Evolutionary conservation across 2,888 invertebrate genomes (phyloP), one percentile per base, ranked within the genome.

Genomic region (Dorcus hopei): DNA sequence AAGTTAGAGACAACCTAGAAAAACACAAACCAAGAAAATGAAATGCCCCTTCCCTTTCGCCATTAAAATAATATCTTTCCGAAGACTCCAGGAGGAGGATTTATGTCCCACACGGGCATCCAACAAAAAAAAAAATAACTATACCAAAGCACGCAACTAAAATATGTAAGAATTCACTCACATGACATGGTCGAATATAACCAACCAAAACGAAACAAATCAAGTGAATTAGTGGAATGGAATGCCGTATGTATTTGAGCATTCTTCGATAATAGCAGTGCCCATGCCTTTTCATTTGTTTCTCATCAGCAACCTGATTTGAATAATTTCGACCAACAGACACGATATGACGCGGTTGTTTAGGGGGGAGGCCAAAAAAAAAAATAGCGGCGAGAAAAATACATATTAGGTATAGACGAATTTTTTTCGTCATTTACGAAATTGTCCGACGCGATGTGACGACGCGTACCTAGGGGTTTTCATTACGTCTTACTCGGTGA

Each of bases 291-390:
- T 72, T 72, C 71, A 72, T 74, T 74, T 73, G 70, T 70, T 72
- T 74, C 73, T 72, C 74, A 74, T 74, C 73, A 68, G 65, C 68
- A 62, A 58, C 61, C 68, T 69, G 66, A 74, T 74, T 73, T 74
- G 71, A 74, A 74, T 74, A 73, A 70, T 72, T 69, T 65, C 61
- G 61, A 61, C 54, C 61, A 57, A 56, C 52, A 48, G 59, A 59
- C 59, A 59, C 62, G 56, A 48, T 43, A 57, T 51, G 49, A 14
- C n/a, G 38, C 0, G 26, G 5, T 26, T 14, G 14, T 14, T 14
- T 14, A 14, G 14, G 14, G 26, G 3, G 26, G 23, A 3, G 26
- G 26, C 26, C 26, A 26, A 26, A 26, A 5, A 26, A 23, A 26
- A 26, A 26, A 26, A 26, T 26, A 26, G 26, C 26, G 3, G 26